These are phyloP conservation scores for Hylaeus anthracinus DNA, from an alignment of 1,140 invertebrate genomes.

Conservation along the genomic window DNA sequence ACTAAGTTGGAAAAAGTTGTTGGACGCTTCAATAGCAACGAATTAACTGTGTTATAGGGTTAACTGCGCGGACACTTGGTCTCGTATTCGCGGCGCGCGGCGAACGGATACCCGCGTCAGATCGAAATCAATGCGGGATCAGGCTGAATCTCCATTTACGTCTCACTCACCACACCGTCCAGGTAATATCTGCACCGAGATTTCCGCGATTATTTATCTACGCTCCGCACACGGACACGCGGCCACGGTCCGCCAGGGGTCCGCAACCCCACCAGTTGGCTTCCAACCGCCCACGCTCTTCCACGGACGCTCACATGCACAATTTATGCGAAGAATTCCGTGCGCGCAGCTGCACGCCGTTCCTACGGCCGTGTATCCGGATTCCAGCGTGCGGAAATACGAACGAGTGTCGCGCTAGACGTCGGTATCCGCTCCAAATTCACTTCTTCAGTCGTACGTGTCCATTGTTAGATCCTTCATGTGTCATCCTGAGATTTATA, in stretches of 20 bases:
- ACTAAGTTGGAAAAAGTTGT: too few species aligned
- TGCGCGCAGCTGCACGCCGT: slow-evolving; percentile 37
- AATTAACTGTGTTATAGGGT: too few species aligned
- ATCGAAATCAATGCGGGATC: slow-evolving; percentile 44
- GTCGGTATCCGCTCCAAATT: neutral
- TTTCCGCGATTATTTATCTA: slow-evolving; percentile 46
- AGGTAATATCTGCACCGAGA: slow-evolving; percentile 25
- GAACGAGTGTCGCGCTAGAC: slow-evolving; percentile 2
- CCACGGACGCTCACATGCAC: slow-evolving; percentile 31
- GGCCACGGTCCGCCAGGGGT: slow-evolving; percentile 24
- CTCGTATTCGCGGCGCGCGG: neutral
- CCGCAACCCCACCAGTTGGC: slow-evolving; percentile 19
- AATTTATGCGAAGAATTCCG: slow-evolving; percentile 48
- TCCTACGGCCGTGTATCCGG: slow-evolving; percentile 28
- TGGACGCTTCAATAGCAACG: too few species aligned
- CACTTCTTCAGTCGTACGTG: neutral
- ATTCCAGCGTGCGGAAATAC: slow-evolving; percentile 42
- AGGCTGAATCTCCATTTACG: slow-evolving; percentile 46
- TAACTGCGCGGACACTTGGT: neutral
- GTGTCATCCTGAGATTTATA: too few species aligned
- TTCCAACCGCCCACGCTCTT: slow-evolving; percentile 39
- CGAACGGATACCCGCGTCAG: slow-evolving; percentile 25
- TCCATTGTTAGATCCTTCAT: too few species aligned
- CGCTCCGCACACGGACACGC: slow-evolving; percentile 1
- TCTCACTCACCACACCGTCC: slow-evolving; percentile 44